Base-by-base conservation (phyloP, 2,113 vertebrate species). In the Tetraodon nigroviridis region DNA sequence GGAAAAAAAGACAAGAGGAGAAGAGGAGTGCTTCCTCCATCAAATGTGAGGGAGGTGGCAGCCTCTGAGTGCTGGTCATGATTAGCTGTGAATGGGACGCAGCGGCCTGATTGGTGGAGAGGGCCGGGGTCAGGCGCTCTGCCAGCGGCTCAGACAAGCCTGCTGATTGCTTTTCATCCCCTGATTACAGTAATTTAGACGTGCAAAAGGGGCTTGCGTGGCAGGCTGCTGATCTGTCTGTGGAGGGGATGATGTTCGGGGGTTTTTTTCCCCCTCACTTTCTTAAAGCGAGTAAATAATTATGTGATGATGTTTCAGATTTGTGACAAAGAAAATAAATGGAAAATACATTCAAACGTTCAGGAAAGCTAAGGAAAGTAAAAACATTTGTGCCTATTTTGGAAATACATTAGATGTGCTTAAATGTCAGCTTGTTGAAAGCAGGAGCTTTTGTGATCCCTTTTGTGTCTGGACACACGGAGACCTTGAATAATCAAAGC, bases 91-190 rank as follows among this genome's bases (percentile, higher is more conserved):
- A 89, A 86, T 81, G 71, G 76, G 55, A 73, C 1, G 56, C 52
- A 17, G 58, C 2, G 12, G 62, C 52, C 52, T 75, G 82, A 88
- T 87, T 87, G 86, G 84, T 64, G 56, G 64, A 82, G 69, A 71
- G 80, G 57, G 54, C 53, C 8, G 50, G 58, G 84, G 86, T 86
- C 84, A 82, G 82, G 84, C 72, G 29, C 53, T 76, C 68, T 78
- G 83, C 79, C 84, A 83, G 84, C 44, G 22, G 78, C 70, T 79
- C 75, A 62, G 73, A 89, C 84, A 89, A 88, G 78, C 76, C 68
- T 71, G 65, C 82, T 88, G 87, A 90, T 90, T 90, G 85, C 89
- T 86, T 87, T 89, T 90, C 84, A 84, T 82, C 81, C 75, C 17
- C 78, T 79, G 85, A 91, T 89, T 90, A 86, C 84, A 82, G 84